phyloP scores from a whole-genome alignment of 2,888 invertebrate species.

The Copidosoma aretas region DNA sequence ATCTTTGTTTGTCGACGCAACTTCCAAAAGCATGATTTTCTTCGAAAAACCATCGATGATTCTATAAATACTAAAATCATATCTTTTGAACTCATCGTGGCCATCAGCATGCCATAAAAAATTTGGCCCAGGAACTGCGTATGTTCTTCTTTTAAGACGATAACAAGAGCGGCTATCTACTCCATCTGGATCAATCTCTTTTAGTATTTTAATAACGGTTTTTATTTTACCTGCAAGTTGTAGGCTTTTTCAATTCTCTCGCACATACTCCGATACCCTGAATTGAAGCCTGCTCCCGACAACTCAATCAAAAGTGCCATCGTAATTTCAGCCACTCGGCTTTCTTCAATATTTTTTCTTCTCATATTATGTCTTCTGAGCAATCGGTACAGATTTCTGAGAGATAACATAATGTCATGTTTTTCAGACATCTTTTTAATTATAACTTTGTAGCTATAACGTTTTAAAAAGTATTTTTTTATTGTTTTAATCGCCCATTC shows the following conservation, averaged over 20 bases:
- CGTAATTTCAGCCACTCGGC: no score
- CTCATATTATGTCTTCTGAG: no score
- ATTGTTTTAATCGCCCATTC: no score
- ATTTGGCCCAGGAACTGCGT: constrained; percentile 15
- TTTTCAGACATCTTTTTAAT: no score
- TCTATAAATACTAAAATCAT: constrained; percentile 18
- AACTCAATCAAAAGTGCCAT: neutral
- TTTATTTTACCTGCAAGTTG: neutral
- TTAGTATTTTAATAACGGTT: neutral
- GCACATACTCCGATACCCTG: constrained; percentile 8
- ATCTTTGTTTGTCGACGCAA: constrained; percentile 8
- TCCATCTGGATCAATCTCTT: constrained; percentile 9
- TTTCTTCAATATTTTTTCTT: no score
- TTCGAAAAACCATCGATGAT: constrained; percentile 15
- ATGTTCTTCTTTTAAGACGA: constrained; percentile 2
- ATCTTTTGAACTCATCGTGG: constrained; percentile 15
- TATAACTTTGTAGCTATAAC: no score
- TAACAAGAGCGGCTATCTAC: neutral
- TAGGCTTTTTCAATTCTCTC: neutral
- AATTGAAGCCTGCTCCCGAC: neutral
- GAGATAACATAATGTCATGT: no score
- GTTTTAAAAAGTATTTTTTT: no score
- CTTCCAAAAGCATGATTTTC: constrained; percentile 11
- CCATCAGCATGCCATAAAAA: constrained; percentile 14
- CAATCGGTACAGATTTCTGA: no score